Percentiles rank a stretch among this genome's conserved stretches.
Evolutionary conservation across 2,888 invertebrate genomes (phyloP).

Genomic region (Nymphalis c-album): DNA sequence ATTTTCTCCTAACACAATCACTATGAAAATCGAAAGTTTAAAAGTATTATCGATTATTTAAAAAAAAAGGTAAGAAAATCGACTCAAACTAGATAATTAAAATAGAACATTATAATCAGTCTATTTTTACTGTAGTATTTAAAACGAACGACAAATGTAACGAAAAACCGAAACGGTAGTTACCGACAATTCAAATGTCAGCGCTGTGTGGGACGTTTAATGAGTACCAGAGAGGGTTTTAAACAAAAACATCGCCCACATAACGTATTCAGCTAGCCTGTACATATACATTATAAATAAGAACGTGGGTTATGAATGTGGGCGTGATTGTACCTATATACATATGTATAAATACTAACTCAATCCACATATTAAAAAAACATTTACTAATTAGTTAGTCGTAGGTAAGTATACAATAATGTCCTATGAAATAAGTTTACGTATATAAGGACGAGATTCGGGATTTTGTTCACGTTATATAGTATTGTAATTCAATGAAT

Average conservation of each 20-base stretch:
- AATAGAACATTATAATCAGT: no score
- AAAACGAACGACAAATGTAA: conserved; percentile 14
- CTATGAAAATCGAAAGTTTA: no score
- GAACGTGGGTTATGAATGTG: conserved; percentile 21
- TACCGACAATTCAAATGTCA: conserved; percentile 24
- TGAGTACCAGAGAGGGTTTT: conserved; percentile 20
- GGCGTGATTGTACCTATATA: conserved; percentile 29
- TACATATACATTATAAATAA: conserved; percentile 9
- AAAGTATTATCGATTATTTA: no score
- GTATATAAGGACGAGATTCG: no score
- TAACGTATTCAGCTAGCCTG: conserved; percentile 25
- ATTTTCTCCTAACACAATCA: background rate
- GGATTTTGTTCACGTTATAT: no score
- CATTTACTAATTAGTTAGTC: no score
- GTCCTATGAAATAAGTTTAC: no score
- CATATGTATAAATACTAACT: background rate
- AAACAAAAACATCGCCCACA: conserved; percentile 28
- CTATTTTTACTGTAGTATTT: conserved; percentile 18
- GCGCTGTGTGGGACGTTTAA: conserved; percentile 21
- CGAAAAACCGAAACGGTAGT: conserved; percentile 11
- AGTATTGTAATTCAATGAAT: no score
- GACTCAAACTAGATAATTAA: no score
- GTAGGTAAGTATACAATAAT: no score
- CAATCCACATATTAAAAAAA: no score
- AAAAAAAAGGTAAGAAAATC: no score